A percentile compares a stretch with the other conserved stretches of the same genome.
These are phyloP conservation scores for Anastrepha ludens DNA, from an alignment of 1,140 invertebrate genomes.

Conservation along the genomic window DNA sequence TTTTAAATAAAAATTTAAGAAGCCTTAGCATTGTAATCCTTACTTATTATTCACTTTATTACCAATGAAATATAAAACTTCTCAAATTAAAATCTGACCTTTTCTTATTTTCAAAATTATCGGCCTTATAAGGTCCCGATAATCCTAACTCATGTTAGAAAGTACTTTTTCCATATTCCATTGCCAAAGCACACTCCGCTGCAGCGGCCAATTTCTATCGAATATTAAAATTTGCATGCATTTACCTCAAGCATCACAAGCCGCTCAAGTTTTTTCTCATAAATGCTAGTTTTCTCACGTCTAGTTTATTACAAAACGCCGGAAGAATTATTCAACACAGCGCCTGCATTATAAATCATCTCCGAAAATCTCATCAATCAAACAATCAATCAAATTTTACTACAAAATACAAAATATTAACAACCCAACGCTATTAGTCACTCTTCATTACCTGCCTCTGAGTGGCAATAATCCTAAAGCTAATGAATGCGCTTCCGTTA, in stretches of 20 bases:
- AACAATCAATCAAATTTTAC: constrained; percentile 34
- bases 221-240: background rate
- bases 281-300: background rate
- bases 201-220: no score
- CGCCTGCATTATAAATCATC: background rate
- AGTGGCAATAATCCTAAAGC: background rate
- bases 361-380: constrained; percentile 22
- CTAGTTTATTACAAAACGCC: background rate
- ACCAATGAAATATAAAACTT: no score
- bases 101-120: no score
- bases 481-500: constrained; percentile 42
- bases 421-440: constrained; percentile 3
- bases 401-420: constrained; percentile 43
- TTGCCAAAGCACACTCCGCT: no score
- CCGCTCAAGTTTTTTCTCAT: background rate
- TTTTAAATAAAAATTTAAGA: no score
- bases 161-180: no score
- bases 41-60: no score
- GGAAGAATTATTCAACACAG: background rate
- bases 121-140: no score
- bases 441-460: background rate
- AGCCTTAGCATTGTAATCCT: no score
- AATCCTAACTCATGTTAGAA: no score
- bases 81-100: no score
- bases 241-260: background rate